Percentiles rank a stretch among this genome's conserved stretches.
phyloP scores from a whole-genome alignment of 2,888 invertebrate species.

The Athrips mouffetella region DNA sequence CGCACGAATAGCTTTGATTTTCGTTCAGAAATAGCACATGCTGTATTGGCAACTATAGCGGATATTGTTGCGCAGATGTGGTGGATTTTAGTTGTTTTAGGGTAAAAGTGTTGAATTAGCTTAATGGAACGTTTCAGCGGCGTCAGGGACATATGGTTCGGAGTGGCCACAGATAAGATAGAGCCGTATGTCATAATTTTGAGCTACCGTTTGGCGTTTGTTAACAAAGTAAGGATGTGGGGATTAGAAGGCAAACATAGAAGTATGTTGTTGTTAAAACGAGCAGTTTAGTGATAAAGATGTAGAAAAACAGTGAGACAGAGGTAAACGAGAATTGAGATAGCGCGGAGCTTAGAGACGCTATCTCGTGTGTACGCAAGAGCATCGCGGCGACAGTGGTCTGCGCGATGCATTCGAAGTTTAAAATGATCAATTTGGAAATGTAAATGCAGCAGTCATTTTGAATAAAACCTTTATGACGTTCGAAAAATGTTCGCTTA shows the following conservation, averaged over 20 bases:
- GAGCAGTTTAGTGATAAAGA: conserved; percentile 61
- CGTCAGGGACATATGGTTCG: conserved; percentile 66
- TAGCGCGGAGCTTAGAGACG: conserved; percentile 42
- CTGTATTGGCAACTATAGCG: conserved; percentile 41
- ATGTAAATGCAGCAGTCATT: neutral
- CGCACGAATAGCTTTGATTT: conserved; percentile 20
- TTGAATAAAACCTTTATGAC: too few species aligned
- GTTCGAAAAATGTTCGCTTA: too few species aligned
- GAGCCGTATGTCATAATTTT: conserved; percentile 73
- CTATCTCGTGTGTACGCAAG: conserved; percentile 29
- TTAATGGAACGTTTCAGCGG: conserved; percentile 64
- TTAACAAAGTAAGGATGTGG: conserved; percentile 58
- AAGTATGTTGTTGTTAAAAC: conserved; percentile 58
- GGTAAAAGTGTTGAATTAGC: conserved; percentile 65
- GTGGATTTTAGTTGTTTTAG: conserved; percentile 62
- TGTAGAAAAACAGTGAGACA: conserved; percentile 53
- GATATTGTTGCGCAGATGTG: conserved; percentile 43
- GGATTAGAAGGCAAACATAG: conserved; percentile 67
- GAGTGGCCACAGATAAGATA: conserved; percentile 75
- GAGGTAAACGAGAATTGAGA: conserved; percentile 49
- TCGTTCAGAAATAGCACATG: conserved; percentile 44
- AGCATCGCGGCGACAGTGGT: conserved; percentile 10
- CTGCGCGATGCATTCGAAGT: conserved; percentile 21
- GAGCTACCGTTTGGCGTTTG: conserved; percentile 72
- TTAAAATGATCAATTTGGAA: conserved; percentile 12